phyloP scores from a whole-genome alignment of 2,113 vertebrate species.

The Bambusicola thoracicus region DNA sequence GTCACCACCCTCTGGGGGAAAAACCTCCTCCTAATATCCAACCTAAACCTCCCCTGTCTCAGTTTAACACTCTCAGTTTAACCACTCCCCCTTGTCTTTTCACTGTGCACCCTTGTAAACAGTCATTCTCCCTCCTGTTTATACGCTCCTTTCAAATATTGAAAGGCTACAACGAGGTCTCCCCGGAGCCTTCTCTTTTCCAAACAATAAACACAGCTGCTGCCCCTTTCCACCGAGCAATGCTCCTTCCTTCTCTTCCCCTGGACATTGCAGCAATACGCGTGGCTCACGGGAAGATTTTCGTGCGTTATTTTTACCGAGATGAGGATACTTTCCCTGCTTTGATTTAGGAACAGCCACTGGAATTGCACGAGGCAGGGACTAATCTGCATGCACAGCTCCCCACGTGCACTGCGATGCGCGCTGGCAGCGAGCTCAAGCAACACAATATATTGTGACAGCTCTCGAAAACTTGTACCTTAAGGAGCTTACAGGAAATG shows the following conservation, averaged over 20 bases:
- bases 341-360: not conserved
- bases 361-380: not conserved
- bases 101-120: no score
- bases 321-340: accelerated
- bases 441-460: not conserved
- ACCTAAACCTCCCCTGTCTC: no score
- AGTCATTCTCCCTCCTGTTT: no score
- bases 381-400: not conserved
- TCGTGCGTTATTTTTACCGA: not conserved
- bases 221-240: accelerated
- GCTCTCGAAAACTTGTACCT: not conserved
- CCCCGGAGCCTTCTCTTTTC: no score
- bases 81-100: no score
- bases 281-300: not conserved
- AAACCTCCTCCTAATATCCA: no score
- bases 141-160: no score
- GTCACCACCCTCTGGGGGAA: no score
- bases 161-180: no score
- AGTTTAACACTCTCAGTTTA: no score
- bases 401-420: accelerated
- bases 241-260: not conserved
- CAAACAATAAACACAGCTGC: no score
- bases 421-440: not conserved
- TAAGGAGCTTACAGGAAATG: not conserved
- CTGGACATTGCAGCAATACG: accelerated